Evolutionary conservation across 2,797 vertebrate species (phyloP).

Genomic region (Muraenolepis orangiensis): DNA sequence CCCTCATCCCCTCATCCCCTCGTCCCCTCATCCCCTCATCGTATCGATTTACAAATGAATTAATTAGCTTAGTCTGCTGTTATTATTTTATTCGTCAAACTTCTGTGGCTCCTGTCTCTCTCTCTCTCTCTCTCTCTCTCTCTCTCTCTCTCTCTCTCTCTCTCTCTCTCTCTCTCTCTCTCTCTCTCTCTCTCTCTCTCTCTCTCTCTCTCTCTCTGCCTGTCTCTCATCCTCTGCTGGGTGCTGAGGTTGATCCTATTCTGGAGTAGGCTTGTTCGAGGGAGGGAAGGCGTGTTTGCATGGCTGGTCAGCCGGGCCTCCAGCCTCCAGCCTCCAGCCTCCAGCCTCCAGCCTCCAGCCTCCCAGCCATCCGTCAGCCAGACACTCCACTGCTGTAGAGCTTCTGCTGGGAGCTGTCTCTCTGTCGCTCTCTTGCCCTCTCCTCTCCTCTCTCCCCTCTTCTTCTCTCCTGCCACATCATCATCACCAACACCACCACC

Average conservation of each 20-base stretch:
- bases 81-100: constrained; percentile 29
- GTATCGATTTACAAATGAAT: constrained; percentile 67
- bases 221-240: constrained; percentile 2
- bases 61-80: constrained; percentile 62
- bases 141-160: not conserved
- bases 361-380: constrained; percentile 71
- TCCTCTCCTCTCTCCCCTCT: constrained; percentile 20
- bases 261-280: constrained; percentile 58
- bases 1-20: constrained; percentile 17
- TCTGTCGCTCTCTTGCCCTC: constrained; percentile 57
- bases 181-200: constrained; percentile 6
- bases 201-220: not conserved
- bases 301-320: constrained; percentile 66
- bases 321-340: too few relatives aligned
- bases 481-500: constrained; percentile 1
- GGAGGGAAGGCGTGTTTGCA: constrained; percentile 64
- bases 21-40: constrained; percentile 16
- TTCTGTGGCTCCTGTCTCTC: not conserved
- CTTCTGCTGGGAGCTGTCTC: constrained; percentile 72
- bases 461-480: not conserved
- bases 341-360: too few relatives aligned
- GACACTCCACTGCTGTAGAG: constrained; percentile 74
- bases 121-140: not conserved
- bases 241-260: constrained; percentile 52
- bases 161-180: not conserved